Percentiles rank a stretch among this genome's conserved stretches.
Conservation (phyloP, 2,113 vertebrate genomes). For the Coregonus clupeaformis region DNA sequence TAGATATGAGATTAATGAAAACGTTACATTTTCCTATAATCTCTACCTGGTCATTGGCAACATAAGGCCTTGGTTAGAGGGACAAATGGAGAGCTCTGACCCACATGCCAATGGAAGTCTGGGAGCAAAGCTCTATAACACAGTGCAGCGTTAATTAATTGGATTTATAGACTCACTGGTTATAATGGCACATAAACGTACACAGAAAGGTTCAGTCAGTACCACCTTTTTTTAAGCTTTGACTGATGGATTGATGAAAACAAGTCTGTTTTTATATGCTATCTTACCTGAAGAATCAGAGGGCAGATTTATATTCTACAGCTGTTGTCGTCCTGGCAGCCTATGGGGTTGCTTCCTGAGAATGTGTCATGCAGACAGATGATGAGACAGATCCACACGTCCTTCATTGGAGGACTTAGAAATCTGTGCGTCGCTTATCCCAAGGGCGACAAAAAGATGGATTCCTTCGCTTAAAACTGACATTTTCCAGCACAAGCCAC, state of each 20-base stretch:
- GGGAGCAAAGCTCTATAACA: background rate
- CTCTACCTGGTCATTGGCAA: constrained; percentile 21
- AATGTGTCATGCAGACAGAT: constrained; percentile 26
- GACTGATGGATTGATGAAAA: background rate
- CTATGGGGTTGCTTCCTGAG: constrained; percentile 7
- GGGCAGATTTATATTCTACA: background rate
- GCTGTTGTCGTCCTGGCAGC: background rate
- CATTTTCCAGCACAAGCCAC: constrained; percentile 22
- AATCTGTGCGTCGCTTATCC: constrained; percentile 32
- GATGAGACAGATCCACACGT: constrained; percentile 28
- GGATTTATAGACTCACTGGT: background rate
- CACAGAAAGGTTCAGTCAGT: too few species aligned
- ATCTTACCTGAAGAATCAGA: background rate
- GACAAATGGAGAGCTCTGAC: background rate
- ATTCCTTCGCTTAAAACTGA: constrained; percentile 34
- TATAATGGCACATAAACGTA: background rate
- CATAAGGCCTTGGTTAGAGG: constrained; percentile 11
- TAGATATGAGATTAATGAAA: constrained; percentile 52
- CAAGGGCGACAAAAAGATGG: constrained; percentile 12
- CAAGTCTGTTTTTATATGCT: background rate
- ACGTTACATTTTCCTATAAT: constrained; percentile 46
- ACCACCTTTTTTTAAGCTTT: too few species aligned
- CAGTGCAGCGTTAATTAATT: background rate
- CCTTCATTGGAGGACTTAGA: constrained; percentile 12
- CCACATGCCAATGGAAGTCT: background rate